Evolutionary conservation across 37 sponge, comb jelly and placozoan genomes (phyloP), one percentile per base, ranked within the genome.

Genomic region (Hexactinellida sp.): DNA sequence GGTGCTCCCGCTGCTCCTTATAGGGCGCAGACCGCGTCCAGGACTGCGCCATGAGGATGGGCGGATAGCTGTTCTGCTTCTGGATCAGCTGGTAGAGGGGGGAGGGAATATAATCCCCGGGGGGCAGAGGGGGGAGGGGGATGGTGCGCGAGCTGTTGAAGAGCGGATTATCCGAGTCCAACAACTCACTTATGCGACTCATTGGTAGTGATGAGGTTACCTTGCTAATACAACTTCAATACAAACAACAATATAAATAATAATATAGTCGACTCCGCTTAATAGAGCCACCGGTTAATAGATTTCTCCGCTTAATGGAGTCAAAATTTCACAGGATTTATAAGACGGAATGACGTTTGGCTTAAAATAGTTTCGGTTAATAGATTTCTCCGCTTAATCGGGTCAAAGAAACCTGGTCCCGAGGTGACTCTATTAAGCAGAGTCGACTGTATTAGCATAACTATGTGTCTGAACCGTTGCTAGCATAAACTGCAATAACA

Each of bases 1-100:
- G 87, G 82, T 92, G 91, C 37, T 88, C 86, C 84, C 54, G 91
- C 86, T 94, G 92, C 54, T 96, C 97, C 82, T 96, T 96, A 87
- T 82, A 92, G 0, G 97, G 97, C 36, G 97, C 94, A 38, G 97
- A 95, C 34, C 83, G 84, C 0, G 94, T 96, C 97, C 97, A 96
- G 0, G 97, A 96, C 21, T 38, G 54, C 10, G 55, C 63, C 85
- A 92, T 92, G 87, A 96, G 83, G 32, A 96, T 82, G 0, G 97
- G 97, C 38, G 97, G 97, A 39, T 94, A 89, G 88, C 92, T 90
- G 23, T 85, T 83, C 55, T 89, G 95, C 83, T 88, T 36, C 36
- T 92, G 76, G 32, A 96, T 84, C 36, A 92, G 84, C 97, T 96
- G 86, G 34, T 63, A 86, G 51, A 51, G 30, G 38, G 39, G 35